These are phyloP conservation scores for Uropetala carovei DNA, from an alignment of 2,888 invertebrate species.

Conservation along the genomic window DNA sequence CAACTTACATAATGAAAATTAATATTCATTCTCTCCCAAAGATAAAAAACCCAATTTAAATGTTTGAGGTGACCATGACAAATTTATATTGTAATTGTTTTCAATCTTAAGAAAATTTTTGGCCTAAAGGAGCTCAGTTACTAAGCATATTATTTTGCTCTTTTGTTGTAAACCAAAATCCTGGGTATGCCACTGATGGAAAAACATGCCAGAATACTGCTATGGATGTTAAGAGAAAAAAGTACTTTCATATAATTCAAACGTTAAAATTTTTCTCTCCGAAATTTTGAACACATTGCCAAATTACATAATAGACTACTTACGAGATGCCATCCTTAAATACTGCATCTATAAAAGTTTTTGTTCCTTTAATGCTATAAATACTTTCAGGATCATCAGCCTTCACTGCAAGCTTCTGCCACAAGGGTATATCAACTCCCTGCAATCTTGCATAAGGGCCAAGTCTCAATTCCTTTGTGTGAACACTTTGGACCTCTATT, in stretches of 20 bases:
- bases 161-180: too few species aligned
- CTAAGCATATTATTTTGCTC: too few species aligned
- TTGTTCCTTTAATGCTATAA: conserved; percentile 75
- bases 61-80: neutral
- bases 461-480: conserved; percentile 73
- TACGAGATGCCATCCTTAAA: conserved; percentile 75
- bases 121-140: too few species aligned
- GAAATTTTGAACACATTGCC: too few species aligned
- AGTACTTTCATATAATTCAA: too few species aligned
- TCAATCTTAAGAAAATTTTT: too few species aligned
- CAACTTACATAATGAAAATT: too few species aligned
- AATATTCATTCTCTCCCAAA: neutral
- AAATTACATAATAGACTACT: conserved; percentile 64
- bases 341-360: conserved; percentile 74
- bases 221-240: too few species aligned
- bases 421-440: conserved; percentile 75
- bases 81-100: neutral
- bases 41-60: conserved; percentile 65
- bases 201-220: too few species aligned
- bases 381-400: conserved; percentile 71
- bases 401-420: conserved; percentile 75
- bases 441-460: conserved; percentile 73
- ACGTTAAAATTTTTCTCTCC: too few species aligned
- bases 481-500: conserved; percentile 74
- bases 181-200: too few species aligned